A percentile compares a stretch with the other conserved stretches of the same genome.
Evolutionary conservation across 1,140 invertebrate genomes (phyloP).

Genomic region (Magallana ariakensis): DNA sequence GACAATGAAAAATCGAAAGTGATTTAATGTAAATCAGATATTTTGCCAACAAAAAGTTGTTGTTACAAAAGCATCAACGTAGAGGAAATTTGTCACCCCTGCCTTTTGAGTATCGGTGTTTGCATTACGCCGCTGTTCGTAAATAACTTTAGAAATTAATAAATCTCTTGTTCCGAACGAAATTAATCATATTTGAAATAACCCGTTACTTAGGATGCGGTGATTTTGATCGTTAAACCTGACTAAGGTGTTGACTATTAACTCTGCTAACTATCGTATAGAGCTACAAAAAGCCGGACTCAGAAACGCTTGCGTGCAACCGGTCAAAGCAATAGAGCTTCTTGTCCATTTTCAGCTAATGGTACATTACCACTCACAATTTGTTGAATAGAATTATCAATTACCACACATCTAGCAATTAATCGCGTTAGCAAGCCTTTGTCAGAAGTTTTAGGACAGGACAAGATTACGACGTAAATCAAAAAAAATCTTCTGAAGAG

Average conservation of each 20-base stretch:
- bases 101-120: background rate
- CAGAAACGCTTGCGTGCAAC: slow-evolving; percentile 14
- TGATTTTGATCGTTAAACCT: slow-evolving; percentile 9
- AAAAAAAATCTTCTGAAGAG: background rate
- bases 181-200: background rate
- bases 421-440: slow-evolving; percentile 15
- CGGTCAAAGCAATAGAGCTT: background rate
- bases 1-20: slow-evolving; percentile 31
- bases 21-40: slow-evolving; percentile 35
- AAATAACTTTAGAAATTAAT: slow-evolving; percentile 25
- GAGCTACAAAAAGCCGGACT: slow-evolving; percentile 6
- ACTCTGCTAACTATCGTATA: background rate
- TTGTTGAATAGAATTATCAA: slow-evolving; percentile 16
- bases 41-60: background rate
- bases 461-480: slow-evolving; percentile 10
- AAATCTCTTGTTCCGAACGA: background rate
- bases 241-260: background rate
- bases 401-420: slow-evolving; percentile 1
- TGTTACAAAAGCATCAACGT: background rate
- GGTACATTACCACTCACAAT: background rate
- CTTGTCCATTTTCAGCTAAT: background rate
- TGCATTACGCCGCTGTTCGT: slow-evolving; percentile 6
- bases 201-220: background rate
- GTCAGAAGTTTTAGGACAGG: background rate
- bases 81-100: slow-evolving; percentile 3